Percentiles rank a stretch among this genome's conserved stretches.
Conservation (phyloP, 2,888 invertebrate species). For the Lochmaea capreae region DNA sequence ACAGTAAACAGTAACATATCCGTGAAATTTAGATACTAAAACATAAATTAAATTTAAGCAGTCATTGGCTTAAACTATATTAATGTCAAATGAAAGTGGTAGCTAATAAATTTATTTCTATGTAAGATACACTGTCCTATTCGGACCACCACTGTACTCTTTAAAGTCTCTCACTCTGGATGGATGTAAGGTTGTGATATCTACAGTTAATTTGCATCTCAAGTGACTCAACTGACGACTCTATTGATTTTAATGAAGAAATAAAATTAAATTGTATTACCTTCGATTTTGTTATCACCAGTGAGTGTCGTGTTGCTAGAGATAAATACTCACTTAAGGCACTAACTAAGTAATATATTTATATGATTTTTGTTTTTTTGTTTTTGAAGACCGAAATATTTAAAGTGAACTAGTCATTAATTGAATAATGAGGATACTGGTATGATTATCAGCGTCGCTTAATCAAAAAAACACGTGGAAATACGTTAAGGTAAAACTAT, state of each 20-base stretch:
- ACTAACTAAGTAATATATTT: slow-evolving; percentile 13
- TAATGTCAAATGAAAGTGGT: too few relatives aligned
- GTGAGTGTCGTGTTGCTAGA: slow-evolving; percentile 18
- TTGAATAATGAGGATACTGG: neutral
- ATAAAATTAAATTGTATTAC: slow-evolving; percentile 29
- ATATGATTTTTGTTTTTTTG: slow-evolving; percentile 11
- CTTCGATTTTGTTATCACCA: slow-evolving; percentile 30
- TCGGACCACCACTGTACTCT: neutral
- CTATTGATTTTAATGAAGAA: slow-evolving; percentile 37
- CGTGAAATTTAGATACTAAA: too few relatives aligned
- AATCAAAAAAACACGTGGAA: neutral
- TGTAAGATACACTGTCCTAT: neutral
- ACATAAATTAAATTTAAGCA: too few relatives aligned
- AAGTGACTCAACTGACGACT: slow-evolving; percentile 33
- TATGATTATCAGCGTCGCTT: neutral
- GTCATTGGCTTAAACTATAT: too few relatives aligned
- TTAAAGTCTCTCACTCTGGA: slow-evolving; percentile 1
- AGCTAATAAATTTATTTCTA: neutral
- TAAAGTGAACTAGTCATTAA: neutral
- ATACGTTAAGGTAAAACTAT: neutral
- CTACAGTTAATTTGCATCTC: slow-evolving; percentile 49
- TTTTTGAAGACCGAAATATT: slow-evolving; percentile 9
- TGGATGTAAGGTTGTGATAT: slow-evolving; percentile 6
- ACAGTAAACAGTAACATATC: too few relatives aligned
- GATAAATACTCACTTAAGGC: slow-evolving; percentile 24